A percentile compares a stretch with the other conserved stretches of the same genome.
These are phyloP conservation scores for Dryobates pubescens DNA, from an alignment of 2,797 vertebrate species.

Conservation along the genomic window DNA sequence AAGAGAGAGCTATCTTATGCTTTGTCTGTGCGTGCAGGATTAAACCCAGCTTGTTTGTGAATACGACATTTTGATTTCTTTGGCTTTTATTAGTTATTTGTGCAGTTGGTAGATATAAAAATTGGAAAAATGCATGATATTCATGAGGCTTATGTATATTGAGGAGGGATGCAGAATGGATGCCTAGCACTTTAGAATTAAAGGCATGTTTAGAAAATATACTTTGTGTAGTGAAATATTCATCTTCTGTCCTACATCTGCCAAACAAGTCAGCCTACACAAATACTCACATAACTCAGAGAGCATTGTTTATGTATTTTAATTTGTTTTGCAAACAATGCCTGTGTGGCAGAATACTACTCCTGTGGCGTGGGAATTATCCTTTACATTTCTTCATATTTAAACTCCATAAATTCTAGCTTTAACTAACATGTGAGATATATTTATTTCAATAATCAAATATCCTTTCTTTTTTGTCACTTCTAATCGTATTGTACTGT, in stretches of 20 bases:
- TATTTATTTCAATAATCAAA: not conserved
- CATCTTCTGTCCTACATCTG: not conserved
- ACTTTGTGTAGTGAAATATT: not conserved
- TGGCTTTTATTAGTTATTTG: conserved; percentile 12
- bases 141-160: not conserved
- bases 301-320: not conserved
- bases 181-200: not conserved
- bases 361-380: not conserved
- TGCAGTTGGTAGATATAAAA: not conserved
- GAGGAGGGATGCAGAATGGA: not conserved
- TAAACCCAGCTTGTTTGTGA: not conserved
- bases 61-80: not conserved
- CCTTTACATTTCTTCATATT: not conserved
- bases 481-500: not conserved
- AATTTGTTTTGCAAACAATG: not conserved
- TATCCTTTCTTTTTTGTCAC: not conserved
- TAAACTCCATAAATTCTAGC: not conserved
- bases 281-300: not conserved
- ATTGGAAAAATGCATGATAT: not conserved
- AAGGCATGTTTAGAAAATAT: not conserved
- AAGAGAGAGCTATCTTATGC: not conserved
- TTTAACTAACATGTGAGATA: not conserved
- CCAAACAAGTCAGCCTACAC: not conserved
- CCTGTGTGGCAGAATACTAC: not conserved
- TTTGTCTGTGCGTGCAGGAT: not conserved